Evolutionary conservation across 2,888 invertebrate genomes (phyloP), one percentile per base, ranked within the genome.

Genomic region (Adineta ricciae): DNA sequence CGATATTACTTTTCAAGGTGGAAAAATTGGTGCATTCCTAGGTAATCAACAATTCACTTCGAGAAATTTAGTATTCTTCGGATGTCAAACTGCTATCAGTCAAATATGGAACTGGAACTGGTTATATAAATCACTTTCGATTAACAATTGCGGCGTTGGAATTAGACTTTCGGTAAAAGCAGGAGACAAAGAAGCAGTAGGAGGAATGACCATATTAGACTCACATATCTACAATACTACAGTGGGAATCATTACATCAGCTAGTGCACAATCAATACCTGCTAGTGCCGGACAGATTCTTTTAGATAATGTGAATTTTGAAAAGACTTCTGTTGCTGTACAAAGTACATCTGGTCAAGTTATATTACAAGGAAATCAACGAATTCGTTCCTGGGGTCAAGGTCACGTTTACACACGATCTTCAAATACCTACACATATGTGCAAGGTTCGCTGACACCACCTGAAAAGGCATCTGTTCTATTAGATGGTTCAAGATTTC

Each of bases 101-200:
- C 72, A 72, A 72, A 72, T 72, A 72, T 72, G 72, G 72, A 72
- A 72, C 8, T 72, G 72, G 72, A 72, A 72, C 36, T 72, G 72
- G 72, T 14, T 72, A 1, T 72, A 72, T 38, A 72, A 72, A 21
- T 72, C 72, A 5, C 36, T 72, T 72, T 72, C 72, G 8, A 72
- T 72, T 38, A 72, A 72, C 8, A 72, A 72, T 21, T 72, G 72
- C 36, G 36, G 72, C 9, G 36, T 72, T 36, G 72, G 72, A 7
- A 72, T 72, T 72, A 36, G 36, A 8, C 19, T 72, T 32, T 72
- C 72, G 32, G 72, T 72, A 1, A 36, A 36, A 36, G 36, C 72
- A 36, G 72, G 72, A 36, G 32, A 72, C 4, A 72, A 72, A 32
- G 72, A 72, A 19, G 1, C 72, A 0, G 72, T 32, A 36, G 72